Percentiles rank a stretch among this genome's conserved stretches.
These are phyloP conservation scores for Axis porcinus DNA, from an alignment of 2,113 vertebrate genomes.

Conservation along the genomic window DNA sequence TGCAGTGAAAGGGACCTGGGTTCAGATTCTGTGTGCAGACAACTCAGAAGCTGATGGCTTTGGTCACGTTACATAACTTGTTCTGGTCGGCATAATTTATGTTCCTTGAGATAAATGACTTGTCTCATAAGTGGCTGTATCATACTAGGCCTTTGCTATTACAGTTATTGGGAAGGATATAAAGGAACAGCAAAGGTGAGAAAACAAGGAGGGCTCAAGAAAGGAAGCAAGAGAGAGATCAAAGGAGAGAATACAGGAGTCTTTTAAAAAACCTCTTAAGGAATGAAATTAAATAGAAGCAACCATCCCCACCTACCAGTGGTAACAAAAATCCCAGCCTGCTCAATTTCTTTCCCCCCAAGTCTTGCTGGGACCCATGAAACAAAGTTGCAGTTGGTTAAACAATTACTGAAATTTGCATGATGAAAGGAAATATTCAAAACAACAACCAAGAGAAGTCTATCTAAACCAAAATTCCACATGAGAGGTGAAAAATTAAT, in stretches of 20 bases:
- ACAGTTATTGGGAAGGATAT: not conserved
- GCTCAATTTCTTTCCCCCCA: not conserved
- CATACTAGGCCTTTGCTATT: not conserved
- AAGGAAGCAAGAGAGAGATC: not conserved
- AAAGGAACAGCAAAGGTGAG: not conserved
- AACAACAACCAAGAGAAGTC: not conserved
- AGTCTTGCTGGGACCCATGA: not conserved
- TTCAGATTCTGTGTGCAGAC: not conserved
- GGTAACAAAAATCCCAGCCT: not conserved
- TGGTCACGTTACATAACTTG: rapidly evolving
- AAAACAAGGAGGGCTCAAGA: not conserved
- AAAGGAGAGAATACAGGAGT: not conserved
- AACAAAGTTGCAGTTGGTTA: not conserved
- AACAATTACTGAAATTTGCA: not conserved
- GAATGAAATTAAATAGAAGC: not conserved
- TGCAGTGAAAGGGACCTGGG: no score
- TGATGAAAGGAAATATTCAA: not conserved
- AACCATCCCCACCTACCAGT: no score
- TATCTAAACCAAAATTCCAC: not conserved
- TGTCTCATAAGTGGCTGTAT: not conserved
- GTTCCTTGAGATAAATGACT: not conserved
- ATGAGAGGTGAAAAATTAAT: not conserved
- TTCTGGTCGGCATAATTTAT: not conserved
- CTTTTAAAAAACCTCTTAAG: not conserved
- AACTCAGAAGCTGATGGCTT: not conserved